Conservation (phyloP, 2,888 invertebrate species). For the Tipula vernalis region DNA sequence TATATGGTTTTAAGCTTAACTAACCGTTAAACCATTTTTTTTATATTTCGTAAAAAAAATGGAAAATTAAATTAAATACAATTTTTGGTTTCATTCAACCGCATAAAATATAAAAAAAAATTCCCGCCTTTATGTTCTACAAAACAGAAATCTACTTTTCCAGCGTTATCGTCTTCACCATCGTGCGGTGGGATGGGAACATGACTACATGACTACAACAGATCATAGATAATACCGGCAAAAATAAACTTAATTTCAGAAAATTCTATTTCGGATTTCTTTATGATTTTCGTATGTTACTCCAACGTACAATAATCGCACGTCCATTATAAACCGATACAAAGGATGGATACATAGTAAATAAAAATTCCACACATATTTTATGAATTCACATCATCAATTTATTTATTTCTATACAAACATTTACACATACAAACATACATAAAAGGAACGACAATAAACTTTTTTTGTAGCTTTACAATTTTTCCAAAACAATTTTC, state of each 20-base stretch:
- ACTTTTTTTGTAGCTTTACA: neutral
- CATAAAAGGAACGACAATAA: neutral
- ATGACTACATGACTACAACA: neutral
- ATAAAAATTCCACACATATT: neutral
- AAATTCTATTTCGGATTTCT: neutral
- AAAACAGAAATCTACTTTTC: neutral
- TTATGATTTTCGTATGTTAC: neutral
- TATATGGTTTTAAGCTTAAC: neutral
- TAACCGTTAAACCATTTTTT: neutral
- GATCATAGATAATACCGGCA: neutral
- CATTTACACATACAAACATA: neutral
- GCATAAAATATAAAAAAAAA: neutral
- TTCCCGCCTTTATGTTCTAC: neutral
- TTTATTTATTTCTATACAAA: neutral
- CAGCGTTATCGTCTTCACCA: neutral
- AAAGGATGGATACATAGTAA: neutral
- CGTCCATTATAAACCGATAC: neutral
- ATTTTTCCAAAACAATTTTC: neutral
- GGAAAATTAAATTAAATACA: neutral
- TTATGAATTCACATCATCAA: neutral
- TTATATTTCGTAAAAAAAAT: neutral
- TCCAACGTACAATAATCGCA: neutral
- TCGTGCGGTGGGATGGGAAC: neutral
- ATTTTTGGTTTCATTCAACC: neutral
- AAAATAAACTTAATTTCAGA: neutral